Percentiles rank a stretch among this genome's conserved stretches.
These are phyloP conservation scores for Episyrphus balteatus DNA, from an alignment of 1,140 invertebrate genomes.

Conservation along the genomic window DNA sequence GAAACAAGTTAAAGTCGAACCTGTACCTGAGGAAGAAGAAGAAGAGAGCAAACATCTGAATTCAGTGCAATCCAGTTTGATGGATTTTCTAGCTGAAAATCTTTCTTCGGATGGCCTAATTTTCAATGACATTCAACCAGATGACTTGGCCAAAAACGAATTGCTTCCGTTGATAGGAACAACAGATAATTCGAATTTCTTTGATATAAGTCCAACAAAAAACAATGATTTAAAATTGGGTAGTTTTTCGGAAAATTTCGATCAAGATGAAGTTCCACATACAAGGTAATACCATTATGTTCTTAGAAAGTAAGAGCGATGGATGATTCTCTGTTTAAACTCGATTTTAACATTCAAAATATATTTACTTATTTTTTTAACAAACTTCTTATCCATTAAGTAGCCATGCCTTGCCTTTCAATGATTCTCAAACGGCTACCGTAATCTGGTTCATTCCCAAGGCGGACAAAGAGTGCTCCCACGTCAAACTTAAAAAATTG, in stretches of 20 bases:
- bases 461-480: too few species aligned
- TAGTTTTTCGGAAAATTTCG: not conserved
- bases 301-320: too few species aligned
- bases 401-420: too few species aligned
- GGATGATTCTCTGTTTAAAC: too few species aligned
- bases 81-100: conserved; percentile 32
- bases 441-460: too few species aligned
- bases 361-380: too few species aligned
- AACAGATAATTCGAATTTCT: conserved; percentile 2
- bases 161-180: conserved; percentile 20
- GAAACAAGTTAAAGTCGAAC: conserved; percentile 2
- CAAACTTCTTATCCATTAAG: too few species aligned
- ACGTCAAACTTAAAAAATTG: too few species aligned
- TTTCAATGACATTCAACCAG: conserved; percentile 18
- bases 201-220: too few species aligned
- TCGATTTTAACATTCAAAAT: too few species aligned
- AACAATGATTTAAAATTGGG: not conserved
- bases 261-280: not conserved
- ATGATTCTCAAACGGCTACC: too few species aligned
- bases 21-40: conserved; percentile 1
- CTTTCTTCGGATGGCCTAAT: conserved; percentile 24
- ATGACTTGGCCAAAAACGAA: conserved; percentile 23
- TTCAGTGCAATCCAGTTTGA: conserved; percentile 26
- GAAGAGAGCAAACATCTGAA: conserved; percentile 13
- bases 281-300: not conserved